Evolutionary conservation across 2,797 vertebrate genomes (phyloP).

Genomic region (Pelodytes ibericus): DNA sequence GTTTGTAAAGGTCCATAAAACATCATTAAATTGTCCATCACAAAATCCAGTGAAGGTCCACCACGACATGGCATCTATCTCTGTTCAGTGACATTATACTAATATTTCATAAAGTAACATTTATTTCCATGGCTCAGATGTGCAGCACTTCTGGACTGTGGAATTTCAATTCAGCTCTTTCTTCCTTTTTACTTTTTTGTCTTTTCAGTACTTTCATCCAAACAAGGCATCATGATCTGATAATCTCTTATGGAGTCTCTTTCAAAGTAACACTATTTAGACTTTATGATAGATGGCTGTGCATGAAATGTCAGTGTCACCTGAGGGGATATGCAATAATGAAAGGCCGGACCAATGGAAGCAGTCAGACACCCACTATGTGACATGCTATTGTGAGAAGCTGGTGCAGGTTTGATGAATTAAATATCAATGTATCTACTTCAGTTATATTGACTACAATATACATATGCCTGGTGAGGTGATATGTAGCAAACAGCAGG

Average conservation of each 20-base stretch:
- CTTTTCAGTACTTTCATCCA: slow-evolving; percentile 17
- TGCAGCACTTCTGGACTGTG: no score
- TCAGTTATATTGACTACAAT: slow-evolving; percentile 24
- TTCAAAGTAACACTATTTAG: slow-evolving; percentile 18
- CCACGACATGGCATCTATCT: no score
- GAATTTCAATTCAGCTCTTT: neutral
- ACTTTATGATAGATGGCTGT: slow-evolving; percentile 35
- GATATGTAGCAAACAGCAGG: slow-evolving; percentile 35
- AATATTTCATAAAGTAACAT: no score
- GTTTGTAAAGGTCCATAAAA: no score
- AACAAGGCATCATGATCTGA: slow-evolving; percentile 3
- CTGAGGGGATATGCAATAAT: slow-evolving; percentile 41
- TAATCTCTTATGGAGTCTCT: slow-evolving; percentile 2
- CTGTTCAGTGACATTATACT: no score
- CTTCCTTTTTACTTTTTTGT: slow-evolving; percentile 6
- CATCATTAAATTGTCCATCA: no score
- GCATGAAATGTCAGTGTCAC: slow-evolving; percentile 44
- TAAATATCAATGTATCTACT: slow-evolving; percentile 49
- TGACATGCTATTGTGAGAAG: slow-evolving; percentile 46
- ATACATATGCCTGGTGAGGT: slow-evolving; percentile 29
- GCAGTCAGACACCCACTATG: slow-evolving; percentile 38
- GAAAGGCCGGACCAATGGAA: slow-evolving; percentile 42
- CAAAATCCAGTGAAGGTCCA: no score
- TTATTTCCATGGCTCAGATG: no score
- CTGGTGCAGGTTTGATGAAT: slow-evolving; percentile 48